Evolutionary conservation across 2,113 vertebrate species (phyloP).

Genomic region (Chamaea fasciata): DNA sequence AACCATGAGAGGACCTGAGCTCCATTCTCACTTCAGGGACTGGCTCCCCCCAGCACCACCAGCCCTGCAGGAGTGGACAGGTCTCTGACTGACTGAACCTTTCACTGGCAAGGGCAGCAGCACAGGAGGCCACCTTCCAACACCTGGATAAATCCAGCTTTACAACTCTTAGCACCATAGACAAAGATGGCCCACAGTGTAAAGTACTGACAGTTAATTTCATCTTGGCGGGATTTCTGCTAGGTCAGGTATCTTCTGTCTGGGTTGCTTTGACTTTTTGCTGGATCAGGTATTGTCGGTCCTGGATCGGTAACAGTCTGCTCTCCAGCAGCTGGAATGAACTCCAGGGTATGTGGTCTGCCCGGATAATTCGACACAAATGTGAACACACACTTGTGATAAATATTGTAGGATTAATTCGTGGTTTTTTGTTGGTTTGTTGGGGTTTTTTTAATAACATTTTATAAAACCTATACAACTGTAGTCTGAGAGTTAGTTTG

Average conservation of each 20-base stretch:
- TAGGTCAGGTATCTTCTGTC: not conserved
- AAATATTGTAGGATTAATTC: too few species aligned
- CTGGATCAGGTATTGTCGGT: not conserved
- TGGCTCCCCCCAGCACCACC: not conserved
- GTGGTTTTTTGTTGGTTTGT: too few species aligned
- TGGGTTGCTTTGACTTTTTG: not conserved
- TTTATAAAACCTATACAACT: too few species aligned
- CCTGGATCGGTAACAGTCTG: not conserved
- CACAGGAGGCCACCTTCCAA: not conserved
- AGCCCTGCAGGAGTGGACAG: not conserved
- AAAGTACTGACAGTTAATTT: not conserved
- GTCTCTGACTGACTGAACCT: not conserved
- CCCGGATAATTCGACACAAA: not conserved
- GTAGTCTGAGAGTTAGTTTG: too few species aligned
- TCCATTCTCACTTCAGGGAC: not conserved
- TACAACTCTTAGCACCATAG: rapidly evolving
- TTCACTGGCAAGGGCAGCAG: not conserved
- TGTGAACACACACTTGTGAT: not conserved
- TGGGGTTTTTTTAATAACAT: too few species aligned
- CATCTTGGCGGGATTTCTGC: not conserved
- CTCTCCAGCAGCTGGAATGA: not conserved
- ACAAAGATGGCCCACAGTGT: not conserved
- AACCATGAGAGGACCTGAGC: not conserved
- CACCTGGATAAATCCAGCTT: not conserved
- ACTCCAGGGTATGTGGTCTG: not conserved